Evolutionary conservation across 2,888 invertebrate genomes (phyloP), one percentile per base, ranked within the genome.

Genomic region (Pediacus dermestoides): DNA sequence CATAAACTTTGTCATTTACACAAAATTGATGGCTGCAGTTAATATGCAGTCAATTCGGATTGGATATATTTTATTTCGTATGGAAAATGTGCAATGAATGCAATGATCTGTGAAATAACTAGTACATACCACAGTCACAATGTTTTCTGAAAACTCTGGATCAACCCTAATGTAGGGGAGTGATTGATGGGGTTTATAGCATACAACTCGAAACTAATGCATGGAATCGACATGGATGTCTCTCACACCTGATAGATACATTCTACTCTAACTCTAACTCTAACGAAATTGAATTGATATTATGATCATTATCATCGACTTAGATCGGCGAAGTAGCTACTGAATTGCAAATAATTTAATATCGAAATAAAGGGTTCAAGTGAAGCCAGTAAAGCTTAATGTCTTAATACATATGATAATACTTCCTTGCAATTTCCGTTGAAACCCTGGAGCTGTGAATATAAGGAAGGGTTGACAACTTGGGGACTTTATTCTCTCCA

Each of bases 371-470:
- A n/a, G n/a, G 57, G 43, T 41, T 39, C 16, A 42, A 40, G 27
- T 37, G 50, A 54, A 53, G 53, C 48, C 50, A 48, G 48, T 50
- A 46, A 45, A 52, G 52, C 53, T 45, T n/a, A 18, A 42, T 54
- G 61, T 61, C 61, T 66, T 65, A 65, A 65, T 64, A 63, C 61
- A 63, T 59, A 64, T 62, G 57, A 60, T 64, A 67, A 66, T 66
- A 63, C 63, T 61, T 63, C 63, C 64, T 64, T 61, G 62, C 66
- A 67, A 67, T 67, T 67, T 67, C 67, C 67, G 57, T 46, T 51
- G 42, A 52, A 53, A 53, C 56, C 44, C 42, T 37, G 39, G 49
- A 52, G 44, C 48, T 46, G 52, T 44, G 6, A 7, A 18, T 18
- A 52, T 54, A 53, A 46, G 44, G 47, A 52, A 53, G 51, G 57